phyloP scores from a whole-genome alignment of 1,140 invertebrate genomes.

The Capitella teleta region DNA sequence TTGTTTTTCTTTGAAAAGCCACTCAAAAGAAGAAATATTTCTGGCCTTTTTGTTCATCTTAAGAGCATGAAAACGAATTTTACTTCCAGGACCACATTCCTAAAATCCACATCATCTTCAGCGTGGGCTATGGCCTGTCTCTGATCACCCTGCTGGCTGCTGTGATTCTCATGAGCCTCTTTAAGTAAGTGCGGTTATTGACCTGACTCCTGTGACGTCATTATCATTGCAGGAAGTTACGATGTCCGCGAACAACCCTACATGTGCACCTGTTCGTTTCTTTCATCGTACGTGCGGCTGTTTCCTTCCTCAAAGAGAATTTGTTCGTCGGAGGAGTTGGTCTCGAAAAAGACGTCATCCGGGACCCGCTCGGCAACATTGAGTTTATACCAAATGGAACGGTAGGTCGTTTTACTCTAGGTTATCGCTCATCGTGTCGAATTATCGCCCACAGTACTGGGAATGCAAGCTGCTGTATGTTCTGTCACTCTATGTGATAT shows the following conservation, averaged over 20 bases:
- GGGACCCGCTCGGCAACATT: neutral
- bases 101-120: slow-evolving; percentile 52
- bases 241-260: slow-evolving; percentile 56
- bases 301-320: slow-evolving; percentile 51
- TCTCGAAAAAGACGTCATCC: slow-evolving; percentile 27
- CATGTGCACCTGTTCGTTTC: slow-evolving; percentile 62
- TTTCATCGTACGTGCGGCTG: slow-evolving; percentile 56
- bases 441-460: too few relatives aligned
- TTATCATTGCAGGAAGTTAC: slow-evolving; percentile 47
- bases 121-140: slow-evolving; percentile 59
- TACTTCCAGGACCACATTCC: slow-evolving; percentile 51
- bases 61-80: too few relatives aligned
- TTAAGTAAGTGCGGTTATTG: slow-evolving; percentile 61
- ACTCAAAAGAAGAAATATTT: too few relatives aligned
- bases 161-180: slow-evolving; percentile 53
- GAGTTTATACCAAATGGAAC: slow-evolving; percentile 7
- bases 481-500: too few relatives aligned
- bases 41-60: too few relatives aligned
- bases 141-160: slow-evolving; percentile 54
- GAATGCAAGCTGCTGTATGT: too few relatives aligned
- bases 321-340: slow-evolving; percentile 51
- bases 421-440: too few relatives aligned
- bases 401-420: too few relatives aligned
- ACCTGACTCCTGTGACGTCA: too few relatives aligned
- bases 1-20: too few relatives aligned